Conservation (phyloP, 2,888 invertebrate species). For the Exocentrus adspersus region DNA sequence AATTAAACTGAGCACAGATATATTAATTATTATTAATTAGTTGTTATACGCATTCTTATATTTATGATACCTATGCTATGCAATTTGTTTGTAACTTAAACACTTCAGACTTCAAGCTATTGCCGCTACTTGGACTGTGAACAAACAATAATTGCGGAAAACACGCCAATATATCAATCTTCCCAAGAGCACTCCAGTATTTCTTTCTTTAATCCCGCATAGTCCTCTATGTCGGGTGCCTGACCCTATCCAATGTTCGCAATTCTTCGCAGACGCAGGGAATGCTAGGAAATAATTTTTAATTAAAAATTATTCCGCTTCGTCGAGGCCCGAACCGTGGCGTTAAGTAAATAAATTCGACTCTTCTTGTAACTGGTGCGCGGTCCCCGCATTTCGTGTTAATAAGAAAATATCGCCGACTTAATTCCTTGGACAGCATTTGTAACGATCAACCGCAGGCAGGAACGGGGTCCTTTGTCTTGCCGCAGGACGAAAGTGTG, state of each 20-base stretch:
- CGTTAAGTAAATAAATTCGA: background rate
- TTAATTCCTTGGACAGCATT: background rate
- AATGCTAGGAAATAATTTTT: background rate
- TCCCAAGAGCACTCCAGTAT: background rate
- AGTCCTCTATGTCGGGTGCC: background rate
- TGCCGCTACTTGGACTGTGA: too few relatives aligned
- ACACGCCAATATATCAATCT: slow-evolving; percentile 3
- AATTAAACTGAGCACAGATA: too few relatives aligned
- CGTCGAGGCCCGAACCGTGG: background rate
- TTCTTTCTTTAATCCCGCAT: background rate
- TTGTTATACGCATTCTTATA: too few relatives aligned
- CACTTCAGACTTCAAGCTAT: too few relatives aligned
- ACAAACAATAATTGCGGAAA: too few relatives aligned
- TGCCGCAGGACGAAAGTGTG: background rate
- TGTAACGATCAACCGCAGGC: background rate
- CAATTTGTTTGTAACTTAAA: too few relatives aligned
- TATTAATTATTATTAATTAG: too few relatives aligned
- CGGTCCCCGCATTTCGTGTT: background rate
- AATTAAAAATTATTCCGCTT: background rate
- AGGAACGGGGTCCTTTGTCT: background rate
- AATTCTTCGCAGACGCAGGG: background rate
- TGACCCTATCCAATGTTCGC: background rate
- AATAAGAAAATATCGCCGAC: background rate
- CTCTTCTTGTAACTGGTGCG: background rate
- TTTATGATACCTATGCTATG: too few relatives aligned